Evolutionary conservation across 2,797 vertebrate genomes (phyloP), one percentile per base, ranked within the genome.

Genomic region (Onychomys arenicola): DNA sequence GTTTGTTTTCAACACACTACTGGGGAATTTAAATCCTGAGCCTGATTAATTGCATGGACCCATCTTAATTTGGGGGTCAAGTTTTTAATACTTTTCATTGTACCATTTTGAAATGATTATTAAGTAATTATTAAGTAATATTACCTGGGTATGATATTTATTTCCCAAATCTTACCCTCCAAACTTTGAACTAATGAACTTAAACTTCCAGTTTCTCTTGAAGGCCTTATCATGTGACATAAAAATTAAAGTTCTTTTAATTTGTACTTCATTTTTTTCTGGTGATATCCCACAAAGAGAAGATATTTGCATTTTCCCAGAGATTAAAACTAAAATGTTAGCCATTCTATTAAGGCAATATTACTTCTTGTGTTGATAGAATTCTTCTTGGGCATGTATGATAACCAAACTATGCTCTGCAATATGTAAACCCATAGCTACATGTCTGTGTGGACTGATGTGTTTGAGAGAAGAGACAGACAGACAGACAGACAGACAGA

Each of bases 201-300:
- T 52, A 52, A 81, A 91, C 40, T 37, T 95, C 90, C 9, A 4
- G 4, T 80, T 80, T 43, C 46, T 59, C 57, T 75, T 55, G 65
- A 73, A 77, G 92, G 10, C 16, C 75, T 46, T 88, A 85, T 25
- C 59, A 43, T 57, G 4, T 46, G 23, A 19, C 52, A 59, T 94
- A 83, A 88, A 92, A 97, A 77, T 67, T 34, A 40, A 86, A 78
- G 14, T n/a, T 77, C 52, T 65, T 94, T 95, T 91, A 91, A 52
- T 89, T 93, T 76, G 32, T 40, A 65, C 29, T 91, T 77, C 34
- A 16, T 46, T 76, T 77, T 52, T 90, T 49, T 17, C 32, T 27
- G 59, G 71, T 52, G 57, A 2, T 84, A 27, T 93, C 17, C 27
- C 16, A 25, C 65, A 73, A 93, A 69, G 61, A 78, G 25, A 96